phyloP scores from a whole-genome alignment of 2,888 invertebrate genomes.

The Synergus laeviventris region DNA sequence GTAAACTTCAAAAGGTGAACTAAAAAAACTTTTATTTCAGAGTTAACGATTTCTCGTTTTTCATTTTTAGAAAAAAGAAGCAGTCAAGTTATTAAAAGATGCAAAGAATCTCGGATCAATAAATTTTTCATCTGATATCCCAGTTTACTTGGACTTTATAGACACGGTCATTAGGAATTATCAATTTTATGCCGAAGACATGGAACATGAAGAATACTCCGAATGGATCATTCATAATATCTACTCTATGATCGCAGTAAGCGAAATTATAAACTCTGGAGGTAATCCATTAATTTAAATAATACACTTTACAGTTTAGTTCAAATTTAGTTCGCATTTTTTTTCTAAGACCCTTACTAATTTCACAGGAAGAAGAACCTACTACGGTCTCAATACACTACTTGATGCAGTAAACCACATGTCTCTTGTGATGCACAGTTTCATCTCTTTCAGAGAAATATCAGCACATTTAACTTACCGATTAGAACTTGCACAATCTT shows the following conservation, averaged over 20 bases:
- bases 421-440: constrained; percentile 62
- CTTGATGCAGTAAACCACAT: constrained; percentile 58
- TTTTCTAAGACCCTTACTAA: not conserved
- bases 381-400: constrained; percentile 24
- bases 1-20: not conserved
- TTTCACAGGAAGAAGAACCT: constrained; percentile 11
- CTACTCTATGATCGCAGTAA: constrained; percentile 63
- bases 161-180: constrained; percentile 63
- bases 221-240: constrained; percentile 61
- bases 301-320: not conserved
- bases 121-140: constrained; percentile 51
- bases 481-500: constrained; percentile 62
- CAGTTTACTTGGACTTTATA: constrained; percentile 57
- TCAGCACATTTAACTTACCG: constrained; percentile 62
- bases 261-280: constrained; percentile 41
- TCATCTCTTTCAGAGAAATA: constrained; percentile 67
- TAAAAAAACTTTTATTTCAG: not conserved
- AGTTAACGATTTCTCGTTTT: constrained; percentile 3
- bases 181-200: constrained; percentile 53
- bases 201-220: constrained; percentile 62
- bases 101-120: constrained; percentile 55
- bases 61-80: constrained; percentile 58
- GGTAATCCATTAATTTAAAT: not conserved
- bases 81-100: constrained; percentile 58
- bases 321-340: not conserved